Evolutionary conservation across 2,113 vertebrate genomes (phyloP).

Genomic region (Embiotoca jacksoni): DNA sequence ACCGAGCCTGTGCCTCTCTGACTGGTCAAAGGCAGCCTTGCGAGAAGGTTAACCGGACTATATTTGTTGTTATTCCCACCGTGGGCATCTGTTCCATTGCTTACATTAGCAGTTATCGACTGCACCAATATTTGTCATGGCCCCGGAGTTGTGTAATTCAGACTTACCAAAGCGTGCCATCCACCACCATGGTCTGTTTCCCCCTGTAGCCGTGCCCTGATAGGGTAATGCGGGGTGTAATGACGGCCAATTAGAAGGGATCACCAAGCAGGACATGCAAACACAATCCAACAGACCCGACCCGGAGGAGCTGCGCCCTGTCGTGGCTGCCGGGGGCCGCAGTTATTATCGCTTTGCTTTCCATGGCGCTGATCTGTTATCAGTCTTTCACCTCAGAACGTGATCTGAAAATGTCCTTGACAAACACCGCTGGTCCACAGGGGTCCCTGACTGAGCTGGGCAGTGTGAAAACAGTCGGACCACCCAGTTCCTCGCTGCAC

Average conservation of each 20-base stretch:
- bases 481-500: slow-evolving; percentile 62
- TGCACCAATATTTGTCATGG: slow-evolving; percentile 81
- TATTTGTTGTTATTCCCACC: slow-evolving; percentile 75
- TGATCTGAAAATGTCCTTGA: slow-evolving; percentile 8
- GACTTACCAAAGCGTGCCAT: slow-evolving; percentile 82
- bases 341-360: slow-evolving; percentile 1
- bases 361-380: slow-evolving; percentile 47
- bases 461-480: slow-evolving; percentile 55
- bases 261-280: slow-evolving; percentile 84
- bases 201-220: slow-evolving; percentile 77
- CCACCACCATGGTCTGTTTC: slow-evolving; percentile 82
- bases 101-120: slow-evolving; percentile 81
- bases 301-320: slow-evolving; percentile 42
- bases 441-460: slow-evolving; percentile 19
- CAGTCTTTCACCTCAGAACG: slow-evolving; percentile 21
- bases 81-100: slow-evolving; percentile 80
- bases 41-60: slow-evolving; percentile 82
- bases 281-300: slow-evolving; percentile 66
- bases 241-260: slow-evolving; percentile 83
- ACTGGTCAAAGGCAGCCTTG: slow-evolving; percentile 78
- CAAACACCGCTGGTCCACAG: neutral
- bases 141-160: slow-evolving; percentile 84
- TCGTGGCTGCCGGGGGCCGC: slow-evolving; percentile 30
- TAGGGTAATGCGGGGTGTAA: slow-evolving; percentile 85
- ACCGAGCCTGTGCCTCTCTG: slow-evolving; percentile 64